Evolutionary conservation across 2,888 invertebrate genomes (phyloP).

Genomic region (Oxyscelio sp.): DNA sequence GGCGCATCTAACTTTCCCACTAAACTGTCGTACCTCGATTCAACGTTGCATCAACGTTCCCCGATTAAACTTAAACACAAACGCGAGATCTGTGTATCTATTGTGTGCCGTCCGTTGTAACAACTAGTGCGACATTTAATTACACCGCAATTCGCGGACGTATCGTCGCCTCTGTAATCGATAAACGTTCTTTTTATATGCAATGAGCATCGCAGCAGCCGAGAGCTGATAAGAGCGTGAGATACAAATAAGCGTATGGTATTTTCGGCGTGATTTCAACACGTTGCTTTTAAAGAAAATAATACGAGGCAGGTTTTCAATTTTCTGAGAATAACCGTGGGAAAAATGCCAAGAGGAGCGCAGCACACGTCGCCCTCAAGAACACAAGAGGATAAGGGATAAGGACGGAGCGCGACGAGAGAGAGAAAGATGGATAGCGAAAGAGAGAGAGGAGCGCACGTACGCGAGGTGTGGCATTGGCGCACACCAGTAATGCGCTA

Average conservation of each 20-base stretch:
- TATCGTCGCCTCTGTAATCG: not conserved
- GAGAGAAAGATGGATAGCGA: not conserved
- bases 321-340: constrained; percentile 72
- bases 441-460: constrained; percentile 20
- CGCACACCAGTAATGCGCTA: constrained; percentile 54
- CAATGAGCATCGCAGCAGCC: no score
- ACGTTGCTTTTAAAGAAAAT: constrained; percentile 10
- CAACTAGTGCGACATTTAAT: no score
- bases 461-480: constrained; percentile 57
- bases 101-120: no score
- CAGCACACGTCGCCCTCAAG: no score
- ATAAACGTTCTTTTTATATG: not conserved
- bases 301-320: constrained; percentile 44
- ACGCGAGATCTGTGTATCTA: no score
- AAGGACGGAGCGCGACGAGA: not conserved
- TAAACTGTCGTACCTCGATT: no score
- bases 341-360: constrained; percentile 66
- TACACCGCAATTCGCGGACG: not conserved
- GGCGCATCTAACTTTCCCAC: no score
- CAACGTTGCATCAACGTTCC: no score
- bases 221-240: not conserved
- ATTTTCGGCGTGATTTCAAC: constrained; percentile 28
- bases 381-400: no score
- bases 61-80: no score
- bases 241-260: not conserved